Conservation (phyloP, 2,113 vertebrate species). For the Pollimyrus isidori region DNA sequence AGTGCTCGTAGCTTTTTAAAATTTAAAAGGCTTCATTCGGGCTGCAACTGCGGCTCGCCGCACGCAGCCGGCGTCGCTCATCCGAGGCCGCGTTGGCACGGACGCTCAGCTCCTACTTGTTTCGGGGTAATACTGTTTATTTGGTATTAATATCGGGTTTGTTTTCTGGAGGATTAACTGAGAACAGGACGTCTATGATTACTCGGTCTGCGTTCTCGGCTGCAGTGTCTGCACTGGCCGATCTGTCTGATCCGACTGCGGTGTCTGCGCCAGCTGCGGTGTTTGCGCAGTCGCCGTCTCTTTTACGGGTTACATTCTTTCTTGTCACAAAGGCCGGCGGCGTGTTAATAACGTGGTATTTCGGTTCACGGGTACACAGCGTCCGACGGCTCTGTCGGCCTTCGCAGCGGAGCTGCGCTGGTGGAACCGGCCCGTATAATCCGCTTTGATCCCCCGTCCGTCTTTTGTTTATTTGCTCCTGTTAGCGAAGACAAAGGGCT, state of each 20-base stretch:
- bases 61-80: not conserved
- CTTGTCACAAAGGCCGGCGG: slow-evolving; percentile 23
- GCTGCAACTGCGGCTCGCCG: not conserved
- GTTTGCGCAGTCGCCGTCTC: not conserved
- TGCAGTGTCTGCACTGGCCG: not conserved
- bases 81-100: not conserved
- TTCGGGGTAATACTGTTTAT: slow-evolving; percentile 11
- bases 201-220: not conserved
- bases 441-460: slow-evolving; percentile 41
- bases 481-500: slow-evolving; percentile 62
- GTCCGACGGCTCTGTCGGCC: too few relatives aligned
- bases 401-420: too few relatives aligned
- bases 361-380: not conserved
- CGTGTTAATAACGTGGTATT: slow-evolving; percentile 18
- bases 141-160: not conserved
- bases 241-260: not conserved
- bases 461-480: slow-evolving; percentile 59
- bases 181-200: not conserved
- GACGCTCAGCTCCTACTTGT: slow-evolving; percentile 12
- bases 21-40: slow-evolving; percentile 60
- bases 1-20: slow-evolving; percentile 51
- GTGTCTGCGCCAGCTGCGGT: not conserved
- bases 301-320: slow-evolving; percentile 26
- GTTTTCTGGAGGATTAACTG: not conserved
- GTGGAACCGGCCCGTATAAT: slow-evolving; percentile 43